Evolutionary conservation across 2,113 vertebrate genomes (phyloP), one percentile per base, ranked within the genome.

Genomic region (Hystrix cristata): DNA sequence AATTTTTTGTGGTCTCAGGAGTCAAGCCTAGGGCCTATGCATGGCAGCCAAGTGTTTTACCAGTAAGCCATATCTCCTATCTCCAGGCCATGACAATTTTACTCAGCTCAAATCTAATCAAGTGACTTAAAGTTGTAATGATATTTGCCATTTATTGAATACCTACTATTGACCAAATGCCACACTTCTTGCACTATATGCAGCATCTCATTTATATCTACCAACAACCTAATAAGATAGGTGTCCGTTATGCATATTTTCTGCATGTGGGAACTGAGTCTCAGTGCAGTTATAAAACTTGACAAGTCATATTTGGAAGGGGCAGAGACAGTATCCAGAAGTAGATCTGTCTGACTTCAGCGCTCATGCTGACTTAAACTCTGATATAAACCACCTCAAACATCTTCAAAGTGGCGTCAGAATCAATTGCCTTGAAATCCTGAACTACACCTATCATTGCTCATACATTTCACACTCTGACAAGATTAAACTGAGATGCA

Each of bases 1-100:
- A 48, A 71, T 3, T 29, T 76, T 48, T 76, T 48, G 23, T 48
- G 25, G 72, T 46, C 48, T 25, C 25, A 23, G 69, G 5, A 48
- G 29, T 48, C 43, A 76, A 48, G n/a, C 3, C 2, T 1, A 60
- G 2, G 13, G 57, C 0, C 46, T 65, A n/a, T n/a, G 1, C 18
- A 60, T 34, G 15, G 23, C 51, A 53, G 18, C 4, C 29, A 65
- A 29, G 38, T 48, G 16, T 88, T 72, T 55, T 21, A 46, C 43
- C 7, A 53, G 15, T n/a, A 46, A n/a, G 15, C 38, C 53, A 34
- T 25, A 29, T 14, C 38, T 3, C 15, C 4, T n/a, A 12, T 14
- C 38, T 19, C 27, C 8, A 84, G 25, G 14, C 15, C 69, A 86
- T 8, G 34, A 83, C 19, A 18, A n/a, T 74, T 94, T 83, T 43